A percentile compares a stretch with the other conserved stretches of the same genome.
These are phyloP conservation scores for Drosophila pruinosa DNA, from an alignment of 1,140 invertebrate genomes.

Conservation along the genomic window DNA sequence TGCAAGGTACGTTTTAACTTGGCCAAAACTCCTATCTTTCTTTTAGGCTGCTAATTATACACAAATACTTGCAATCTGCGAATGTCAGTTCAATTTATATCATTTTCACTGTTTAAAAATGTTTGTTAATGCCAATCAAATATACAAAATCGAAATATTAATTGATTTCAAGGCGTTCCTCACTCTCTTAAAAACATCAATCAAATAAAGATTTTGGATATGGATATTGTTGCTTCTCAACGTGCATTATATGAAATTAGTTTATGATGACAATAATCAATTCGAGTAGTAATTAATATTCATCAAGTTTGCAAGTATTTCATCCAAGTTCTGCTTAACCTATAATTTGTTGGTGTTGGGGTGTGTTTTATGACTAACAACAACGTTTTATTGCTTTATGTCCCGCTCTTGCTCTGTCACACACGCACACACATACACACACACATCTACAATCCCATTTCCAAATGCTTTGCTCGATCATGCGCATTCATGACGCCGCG, in stretches of 20 bases:
- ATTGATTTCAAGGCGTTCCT: not conserved
- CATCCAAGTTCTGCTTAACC: not conserved
- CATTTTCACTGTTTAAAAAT: not conserved
- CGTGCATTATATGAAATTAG: too few relatives aligned
- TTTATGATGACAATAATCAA: too few relatives aligned
- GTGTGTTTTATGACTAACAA: constrained; percentile 64
- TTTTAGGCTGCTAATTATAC: not conserved
- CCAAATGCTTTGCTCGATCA: constrained; percentile 48
- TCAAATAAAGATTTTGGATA: too few relatives aligned
- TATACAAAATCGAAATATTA: not conserved
- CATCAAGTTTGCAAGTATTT: constrained; percentile 31
- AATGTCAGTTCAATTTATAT: not conserved
- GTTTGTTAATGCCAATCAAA: not conserved
- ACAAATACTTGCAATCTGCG: constrained; percentile 37
- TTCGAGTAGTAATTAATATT: not conserved
- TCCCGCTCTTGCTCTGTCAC: constrained; percentile 57
- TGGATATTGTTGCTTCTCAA: too few relatives aligned
- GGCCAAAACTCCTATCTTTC: not conserved
- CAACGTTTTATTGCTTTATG: constrained; percentile 72
- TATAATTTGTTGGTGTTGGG: constrained; percentile 46
- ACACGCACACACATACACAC: not conserved
- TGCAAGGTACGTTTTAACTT: constrained; percentile 59
- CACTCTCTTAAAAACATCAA: too few relatives aligned
- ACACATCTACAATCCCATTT: constrained; percentile 21
- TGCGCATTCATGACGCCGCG: constrained; percentile 71